Conservation (phyloP, 2,888 invertebrate genomes). For the Trisateles emortualis region DNA sequence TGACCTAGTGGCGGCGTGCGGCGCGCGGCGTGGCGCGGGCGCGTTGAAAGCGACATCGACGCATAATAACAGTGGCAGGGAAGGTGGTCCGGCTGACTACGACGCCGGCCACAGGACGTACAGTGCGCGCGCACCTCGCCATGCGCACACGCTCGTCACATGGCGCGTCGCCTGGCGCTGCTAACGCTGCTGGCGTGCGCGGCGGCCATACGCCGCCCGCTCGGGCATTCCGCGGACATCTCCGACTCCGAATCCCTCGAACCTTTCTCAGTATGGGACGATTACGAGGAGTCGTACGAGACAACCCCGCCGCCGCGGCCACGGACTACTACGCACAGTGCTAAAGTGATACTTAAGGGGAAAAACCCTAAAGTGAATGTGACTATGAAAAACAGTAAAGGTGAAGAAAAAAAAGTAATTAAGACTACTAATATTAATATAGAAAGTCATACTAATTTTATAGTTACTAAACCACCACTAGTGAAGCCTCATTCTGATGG, state of each 20-base stretch:
- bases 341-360: conserved; percentile 73
- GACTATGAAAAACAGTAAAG: conserved; percentile 67
- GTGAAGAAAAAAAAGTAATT: conserved; percentile 68
- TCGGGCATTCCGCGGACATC: conserved; percentile 51
- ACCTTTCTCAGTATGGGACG: conserved; percentile 72
- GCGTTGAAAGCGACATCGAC: conserved; percentile 78
- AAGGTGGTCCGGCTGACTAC: conserved; percentile 63
- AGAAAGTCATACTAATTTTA: conserved; percentile 79
- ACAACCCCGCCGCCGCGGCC: conserved; percentile 58
- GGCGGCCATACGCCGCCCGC: conserved; percentile 65
- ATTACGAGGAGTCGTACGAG: conserved; percentile 72
- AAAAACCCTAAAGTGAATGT: conserved; percentile 73
- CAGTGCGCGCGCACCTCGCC: conserved; percentile 85
- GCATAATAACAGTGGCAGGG: conserved; percentile 77
- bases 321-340: conserved; percentile 59
- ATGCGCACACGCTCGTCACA: conserved; percentile 83
- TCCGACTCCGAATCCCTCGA: conserved; percentile 72
- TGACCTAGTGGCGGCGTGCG: conserved; percentile 74
- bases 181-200: conserved; percentile 78
- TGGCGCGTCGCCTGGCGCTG: conserved; percentile 86
- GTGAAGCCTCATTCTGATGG: conserved; percentile 47
- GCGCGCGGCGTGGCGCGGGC: conserved; percentile 35
- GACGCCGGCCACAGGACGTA: conserved; percentile 60
- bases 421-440: conserved; percentile 81
- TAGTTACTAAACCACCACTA: conserved; percentile 70